phyloP scores from a whole-genome alignment of 1,140 invertebrate species.

The Meloidogyne floridensis region DNA sequence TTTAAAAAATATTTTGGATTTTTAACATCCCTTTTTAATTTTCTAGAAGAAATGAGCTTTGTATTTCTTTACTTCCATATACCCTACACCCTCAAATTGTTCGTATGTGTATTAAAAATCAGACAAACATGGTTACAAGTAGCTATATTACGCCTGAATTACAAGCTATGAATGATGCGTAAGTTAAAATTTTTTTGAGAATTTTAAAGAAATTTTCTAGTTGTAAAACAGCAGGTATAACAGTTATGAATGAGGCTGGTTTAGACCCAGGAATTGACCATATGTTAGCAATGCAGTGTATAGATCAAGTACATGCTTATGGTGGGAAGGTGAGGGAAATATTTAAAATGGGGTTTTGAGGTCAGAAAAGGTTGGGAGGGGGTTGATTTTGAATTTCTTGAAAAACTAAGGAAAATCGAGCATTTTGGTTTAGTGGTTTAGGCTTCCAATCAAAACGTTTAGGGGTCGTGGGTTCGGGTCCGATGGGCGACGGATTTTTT shows the following conservation, averaged over 20 bases:
- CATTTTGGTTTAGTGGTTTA: too few relatives aligned
- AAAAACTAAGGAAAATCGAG: too few relatives aligned
- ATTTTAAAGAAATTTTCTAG: background rate
- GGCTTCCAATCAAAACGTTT: too few relatives aligned
- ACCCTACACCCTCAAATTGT: slow-evolving; percentile 81
- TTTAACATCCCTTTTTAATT: background rate
- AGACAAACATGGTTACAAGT: slow-evolving; percentile 91
- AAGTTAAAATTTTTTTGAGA: slow-evolving; percentile 60
- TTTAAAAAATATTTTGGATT: background rate
- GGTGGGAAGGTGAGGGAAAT: slow-evolving; percentile 70
- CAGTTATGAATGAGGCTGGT: slow-evolving; percentile 91
- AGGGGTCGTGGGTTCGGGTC: too few relatives aligned
- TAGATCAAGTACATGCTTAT: slow-evolving; percentile 81
- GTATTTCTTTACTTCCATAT: slow-evolving; percentile 86
- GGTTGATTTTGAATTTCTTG: too few relatives aligned
- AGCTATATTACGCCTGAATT: slow-evolving; percentile 87
- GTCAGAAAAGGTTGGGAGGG: too few relatives aligned
- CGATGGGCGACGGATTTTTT: too few relatives aligned
- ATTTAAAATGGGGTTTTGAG: background rate
- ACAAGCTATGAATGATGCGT: slow-evolving; percentile 78
- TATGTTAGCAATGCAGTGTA: slow-evolving; percentile 91
- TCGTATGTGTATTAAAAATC: slow-evolving; percentile 80
- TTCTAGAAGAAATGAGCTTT: slow-evolving; percentile 75
- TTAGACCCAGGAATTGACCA: slow-evolving; percentile 98
- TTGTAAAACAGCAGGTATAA: slow-evolving; percentile 78